Evolutionary conservation across 2,797 vertebrate species (phyloP).

Genomic region (Aselliscus stoliczkanus): DNA sequence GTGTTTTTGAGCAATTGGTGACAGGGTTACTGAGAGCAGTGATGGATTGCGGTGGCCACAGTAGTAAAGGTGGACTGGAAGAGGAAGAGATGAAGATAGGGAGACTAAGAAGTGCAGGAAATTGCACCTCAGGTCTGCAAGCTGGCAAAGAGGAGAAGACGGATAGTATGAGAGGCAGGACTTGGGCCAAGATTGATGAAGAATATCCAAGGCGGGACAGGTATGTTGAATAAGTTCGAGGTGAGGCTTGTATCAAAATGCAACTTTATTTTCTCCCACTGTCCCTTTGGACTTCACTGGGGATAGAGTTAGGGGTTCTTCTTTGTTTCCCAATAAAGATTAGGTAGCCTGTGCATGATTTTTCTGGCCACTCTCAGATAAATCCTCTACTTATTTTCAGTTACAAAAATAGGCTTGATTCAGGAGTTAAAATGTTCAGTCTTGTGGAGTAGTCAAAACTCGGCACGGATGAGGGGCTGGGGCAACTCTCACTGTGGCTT

Average conservation of each 20-base stretch:
- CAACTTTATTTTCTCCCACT: neutral
- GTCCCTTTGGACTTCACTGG: neutral
- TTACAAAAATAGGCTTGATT: neutral
- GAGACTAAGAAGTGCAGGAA: too few relatives aligned
- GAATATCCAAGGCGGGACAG: neutral
- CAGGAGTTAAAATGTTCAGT: neutral
- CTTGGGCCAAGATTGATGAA: neutral
- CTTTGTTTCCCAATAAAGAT: neutral
- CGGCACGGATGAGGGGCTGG: accelerated
- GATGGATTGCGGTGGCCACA: neutral
- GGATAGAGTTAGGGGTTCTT: neutral
- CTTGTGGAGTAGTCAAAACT: neutral
- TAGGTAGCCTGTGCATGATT: neutral
- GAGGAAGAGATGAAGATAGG: neutral
- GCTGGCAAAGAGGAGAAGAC: neutral
- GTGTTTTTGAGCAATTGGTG: neutral
- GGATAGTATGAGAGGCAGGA: too few relatives aligned
- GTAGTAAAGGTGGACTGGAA: too few relatives aligned
- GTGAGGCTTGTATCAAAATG: neutral
- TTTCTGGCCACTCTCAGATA: neutral
- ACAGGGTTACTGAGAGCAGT: too few relatives aligned
- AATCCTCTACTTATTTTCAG: neutral
- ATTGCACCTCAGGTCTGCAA: neutral
- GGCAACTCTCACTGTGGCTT: neutral
- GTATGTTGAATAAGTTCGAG: neutral